These are phyloP conservation scores for Archaeoteleia sp. DNA, from an alignment of 2,888 invertebrate species.

Conservation along the genomic window DNA sequence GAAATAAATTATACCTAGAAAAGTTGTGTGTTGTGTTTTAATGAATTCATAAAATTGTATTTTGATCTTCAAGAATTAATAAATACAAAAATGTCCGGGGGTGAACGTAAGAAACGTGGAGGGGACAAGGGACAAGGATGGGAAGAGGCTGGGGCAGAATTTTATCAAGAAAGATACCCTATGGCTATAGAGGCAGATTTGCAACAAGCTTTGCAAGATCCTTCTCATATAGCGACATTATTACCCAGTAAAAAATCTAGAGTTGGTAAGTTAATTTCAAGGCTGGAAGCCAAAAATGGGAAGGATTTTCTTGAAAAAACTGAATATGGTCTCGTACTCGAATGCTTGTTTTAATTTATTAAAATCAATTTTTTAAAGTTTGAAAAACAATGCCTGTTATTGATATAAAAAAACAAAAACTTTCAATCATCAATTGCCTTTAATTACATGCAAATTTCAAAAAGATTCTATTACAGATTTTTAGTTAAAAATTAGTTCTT, in stretches of 20 bases:
- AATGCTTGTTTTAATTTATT: too few relatives aligned
- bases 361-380: constrained; percentile 16
- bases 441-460: too few relatives aligned
- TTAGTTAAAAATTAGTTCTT: too few relatives aligned
- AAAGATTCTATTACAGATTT: too few relatives aligned
- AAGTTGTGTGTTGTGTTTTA: background rate
- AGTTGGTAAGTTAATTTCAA: constrained; percentile 82
- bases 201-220: constrained; percentile 81
- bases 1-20: too few relatives aligned
- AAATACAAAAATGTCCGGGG: constrained; percentile 77
- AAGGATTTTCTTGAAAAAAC: too few relatives aligned
- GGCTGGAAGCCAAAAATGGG: too few relatives aligned
- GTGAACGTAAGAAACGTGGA: constrained; percentile 78
- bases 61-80: background rate
- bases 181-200: constrained; percentile 79
- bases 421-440: too few relatives aligned
- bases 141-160: constrained; percentile 91
- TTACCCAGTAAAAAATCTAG: constrained; percentile 88
- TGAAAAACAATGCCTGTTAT: too few relatives aligned
- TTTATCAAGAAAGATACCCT: constrained; percentile 90
- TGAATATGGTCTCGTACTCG: too few relatives aligned
- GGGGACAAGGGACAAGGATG: constrained; percentile 80
- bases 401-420: too few relatives aligned
- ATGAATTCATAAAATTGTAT: background rate
- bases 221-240: constrained; percentile 84